Evolutionary conservation across 2,888 invertebrate species (phyloP).

Genomic region (Mythimna pallens): DNA sequence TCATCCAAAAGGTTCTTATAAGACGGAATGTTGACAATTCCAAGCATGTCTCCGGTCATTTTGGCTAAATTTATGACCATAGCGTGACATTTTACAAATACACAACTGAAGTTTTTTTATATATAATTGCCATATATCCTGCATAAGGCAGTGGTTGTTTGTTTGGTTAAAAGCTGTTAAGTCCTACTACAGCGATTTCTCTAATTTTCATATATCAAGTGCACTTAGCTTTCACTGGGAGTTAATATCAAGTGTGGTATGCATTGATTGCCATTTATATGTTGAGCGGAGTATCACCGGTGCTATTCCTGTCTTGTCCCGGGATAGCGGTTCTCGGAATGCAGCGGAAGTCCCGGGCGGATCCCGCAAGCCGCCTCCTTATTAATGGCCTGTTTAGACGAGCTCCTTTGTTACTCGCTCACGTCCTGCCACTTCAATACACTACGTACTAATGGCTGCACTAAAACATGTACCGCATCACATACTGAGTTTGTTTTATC

Average conservation of each 20-base stretch:
- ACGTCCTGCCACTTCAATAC: slow-evolving; percentile 84
- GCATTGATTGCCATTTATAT: slow-evolving; percentile 78
- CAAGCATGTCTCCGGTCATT: slow-evolving; percentile 30
- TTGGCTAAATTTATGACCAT: slow-evolving; percentile 35
- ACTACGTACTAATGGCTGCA: slow-evolving; percentile 67
- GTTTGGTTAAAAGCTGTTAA: neutral
- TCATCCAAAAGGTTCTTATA: slow-evolving; percentile 48
- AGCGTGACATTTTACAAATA: slow-evolving; percentile 25
- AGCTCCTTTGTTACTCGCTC: slow-evolving; percentile 88
- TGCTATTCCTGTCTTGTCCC: slow-evolving; percentile 88
- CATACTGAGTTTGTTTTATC: slow-evolving; percentile 57
- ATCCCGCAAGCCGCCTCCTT: slow-evolving; percentile 87
- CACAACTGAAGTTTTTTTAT: slow-evolving; percentile 8
- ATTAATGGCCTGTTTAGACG: slow-evolving; percentile 90
- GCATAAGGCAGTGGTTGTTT: slow-evolving; percentile 1
- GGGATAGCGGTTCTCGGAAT: slow-evolving; percentile 86
- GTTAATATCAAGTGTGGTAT: slow-evolving; percentile 46
- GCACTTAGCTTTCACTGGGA: slow-evolving; percentile 33
- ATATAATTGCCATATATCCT: neutral
- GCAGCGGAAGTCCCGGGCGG: slow-evolving; percentile 87
- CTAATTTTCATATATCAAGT: slow-evolving; percentile 17
- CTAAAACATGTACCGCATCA: slow-evolving; percentile 62
- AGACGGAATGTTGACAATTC: slow-evolving; percentile 46
- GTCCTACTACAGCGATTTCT: neutral
- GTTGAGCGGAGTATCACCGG: slow-evolving; percentile 73